A percentile compares a stretch with the other conserved stretches of the same genome.
Evolutionary conservation across 64 coral and sea anemone species (phyloP).

Genomic region (Acropora tenuis): DNA sequence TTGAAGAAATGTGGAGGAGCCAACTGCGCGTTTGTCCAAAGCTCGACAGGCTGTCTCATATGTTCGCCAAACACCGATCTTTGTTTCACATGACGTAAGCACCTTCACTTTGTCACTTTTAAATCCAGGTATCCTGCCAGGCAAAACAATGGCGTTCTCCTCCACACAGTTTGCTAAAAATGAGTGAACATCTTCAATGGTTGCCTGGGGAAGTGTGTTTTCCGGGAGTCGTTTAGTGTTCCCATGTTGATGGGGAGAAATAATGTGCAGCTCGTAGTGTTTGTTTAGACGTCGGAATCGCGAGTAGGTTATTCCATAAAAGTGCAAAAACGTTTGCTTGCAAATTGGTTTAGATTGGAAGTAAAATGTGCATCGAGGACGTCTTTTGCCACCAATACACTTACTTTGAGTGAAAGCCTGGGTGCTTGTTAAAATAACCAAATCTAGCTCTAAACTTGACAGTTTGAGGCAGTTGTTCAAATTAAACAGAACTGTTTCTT

Average conservation of each 20-base stretch:
- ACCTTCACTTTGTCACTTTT: slow-evolving; percentile 65
- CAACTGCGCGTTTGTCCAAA: slow-evolving; percentile 23
- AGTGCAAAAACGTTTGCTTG: slow-evolving; percentile 56
- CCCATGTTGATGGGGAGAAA: slow-evolving; percentile 45
- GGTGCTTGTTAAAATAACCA: slow-evolving; percentile 59
- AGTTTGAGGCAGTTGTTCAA: slow-evolving; percentile 59
- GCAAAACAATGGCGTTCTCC: slow-evolving; percentile 64
- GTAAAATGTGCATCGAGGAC: slow-evolving; percentile 53
- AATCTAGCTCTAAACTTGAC: slow-evolving; percentile 43
- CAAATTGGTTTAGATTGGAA: slow-evolving; percentile 69
- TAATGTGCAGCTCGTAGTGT: slow-evolving; percentile 58
- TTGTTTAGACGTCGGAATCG: slow-evolving; percentile 47
- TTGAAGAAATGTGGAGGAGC: slow-evolving; percentile 40
- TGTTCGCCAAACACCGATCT: slow-evolving; percentile 38
- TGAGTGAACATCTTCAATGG: slow-evolving; percentile 35
- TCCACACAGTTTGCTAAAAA: slow-evolving; percentile 67
- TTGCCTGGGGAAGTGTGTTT: slow-evolving; percentile 46
- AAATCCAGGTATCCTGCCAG: slow-evolving; percentile 66
- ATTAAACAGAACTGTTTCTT: slow-evolving; percentile 52
- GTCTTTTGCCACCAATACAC: slow-evolving; percentile 48
- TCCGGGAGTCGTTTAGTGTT: slow-evolving; percentile 58
- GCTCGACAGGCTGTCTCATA: slow-evolving; percentile 34
- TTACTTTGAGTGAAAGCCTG: slow-evolving; percentile 34
- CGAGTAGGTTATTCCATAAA: slow-evolving; percentile 48
- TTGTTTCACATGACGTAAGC: slow-evolving; percentile 36